phyloP scores from a whole-genome alignment of 2,797 vertebrate genomes.

The Astyanax mexicanus region DNA sequence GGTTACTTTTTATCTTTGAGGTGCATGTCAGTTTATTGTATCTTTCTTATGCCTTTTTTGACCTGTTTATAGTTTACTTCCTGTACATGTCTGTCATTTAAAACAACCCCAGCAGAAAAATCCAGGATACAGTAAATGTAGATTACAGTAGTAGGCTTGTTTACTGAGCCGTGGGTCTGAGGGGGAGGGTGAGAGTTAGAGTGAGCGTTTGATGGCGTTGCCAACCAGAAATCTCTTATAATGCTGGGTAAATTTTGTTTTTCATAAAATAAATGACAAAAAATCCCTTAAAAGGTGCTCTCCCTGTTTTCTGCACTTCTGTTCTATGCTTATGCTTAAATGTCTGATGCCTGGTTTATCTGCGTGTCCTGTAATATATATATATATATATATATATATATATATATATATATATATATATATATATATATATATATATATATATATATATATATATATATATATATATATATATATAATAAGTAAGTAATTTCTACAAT shows the following conservation, averaged over 20 bases:
- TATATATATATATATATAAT: too few relatives aligned
- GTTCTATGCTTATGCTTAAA: too few relatives aligned
- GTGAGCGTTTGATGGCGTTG: slow-evolving; percentile 81
- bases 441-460: too few relatives aligned
- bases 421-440: too few relatives aligned
- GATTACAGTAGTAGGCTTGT: slow-evolving; percentile 84
- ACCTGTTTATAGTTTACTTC: slow-evolving; percentile 85
- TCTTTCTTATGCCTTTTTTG: slow-evolving; percentile 81
- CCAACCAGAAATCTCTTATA: slow-evolving; percentile 74
- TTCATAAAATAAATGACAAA: slow-evolving; percentile 80
- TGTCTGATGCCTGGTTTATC: too few relatives aligned
- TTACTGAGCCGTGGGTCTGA: slow-evolving; percentile 77
- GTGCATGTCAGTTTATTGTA: slow-evolving; percentile 85
- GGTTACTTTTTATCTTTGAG: slow-evolving; percentile 83
- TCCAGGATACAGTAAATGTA: slow-evolving; percentile 80
- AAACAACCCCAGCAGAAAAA: slow-evolving; percentile 57
- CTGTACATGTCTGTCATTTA: slow-evolving; percentile 83
- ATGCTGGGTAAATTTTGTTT: slow-evolving; percentile 73
- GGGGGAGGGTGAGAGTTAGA: slow-evolving; percentile 46
- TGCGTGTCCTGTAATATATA: background rate
- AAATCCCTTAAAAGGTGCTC: slow-evolving; percentile 36
- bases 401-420: too few relatives aligned
- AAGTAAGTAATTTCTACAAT: too few relatives aligned
- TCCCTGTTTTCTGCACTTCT: background rate
- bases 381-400: too few relatives aligned